Conservation (phyloP, 2,888 invertebrate genomes). For the Caradrina kadenii region DNA sequence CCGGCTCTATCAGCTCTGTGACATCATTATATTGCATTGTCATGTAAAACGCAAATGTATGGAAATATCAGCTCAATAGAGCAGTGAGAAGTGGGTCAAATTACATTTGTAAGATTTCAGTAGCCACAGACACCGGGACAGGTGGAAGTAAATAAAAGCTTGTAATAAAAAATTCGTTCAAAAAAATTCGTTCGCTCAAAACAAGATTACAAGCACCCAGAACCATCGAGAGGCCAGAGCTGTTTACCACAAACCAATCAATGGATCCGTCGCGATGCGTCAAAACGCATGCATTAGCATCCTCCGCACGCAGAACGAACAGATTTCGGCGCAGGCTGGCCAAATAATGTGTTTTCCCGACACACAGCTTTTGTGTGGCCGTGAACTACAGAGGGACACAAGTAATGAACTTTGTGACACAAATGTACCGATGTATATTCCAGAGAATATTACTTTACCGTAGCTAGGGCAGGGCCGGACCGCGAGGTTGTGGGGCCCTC, state of each 20-base stretch:
- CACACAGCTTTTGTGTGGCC: slow-evolving; percentile 23
- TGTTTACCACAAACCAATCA: slow-evolving; percentile 8
- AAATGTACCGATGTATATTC: slow-evolving; percentile 2
- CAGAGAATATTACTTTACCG: neutral
- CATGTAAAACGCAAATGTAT: too few species aligned
- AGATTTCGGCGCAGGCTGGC: slow-evolving; percentile 30
- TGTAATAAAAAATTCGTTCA: neutral
- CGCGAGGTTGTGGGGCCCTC: too few species aligned
- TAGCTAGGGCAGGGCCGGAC: too few species aligned
- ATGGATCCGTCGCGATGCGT: slow-evolving; percentile 7
- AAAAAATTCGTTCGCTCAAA: neutral
- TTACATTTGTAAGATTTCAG: too few species aligned
- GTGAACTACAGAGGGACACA: slow-evolving; percentile 11
- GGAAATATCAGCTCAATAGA: too few species aligned
- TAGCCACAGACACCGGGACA: too few species aligned
- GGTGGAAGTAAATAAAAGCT: too few species aligned
- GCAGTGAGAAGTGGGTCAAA: too few species aligned
- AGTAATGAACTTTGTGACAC: slow-evolving; percentile 22
- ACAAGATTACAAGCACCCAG: neutral
- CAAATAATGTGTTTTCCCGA: slow-evolving; percentile 28
- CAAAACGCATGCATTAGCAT: slow-evolving; percentile 28
- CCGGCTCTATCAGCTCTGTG: too few species aligned
- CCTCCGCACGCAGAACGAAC: slow-evolving; percentile 19
- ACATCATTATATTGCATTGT: too few species aligned
- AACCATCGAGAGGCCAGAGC: slow-evolving; percentile 1